These are phyloP conservation scores for Martes martes DNA, from an alignment of 2,113 vertebrate species.

Conservation along the genomic window DNA sequence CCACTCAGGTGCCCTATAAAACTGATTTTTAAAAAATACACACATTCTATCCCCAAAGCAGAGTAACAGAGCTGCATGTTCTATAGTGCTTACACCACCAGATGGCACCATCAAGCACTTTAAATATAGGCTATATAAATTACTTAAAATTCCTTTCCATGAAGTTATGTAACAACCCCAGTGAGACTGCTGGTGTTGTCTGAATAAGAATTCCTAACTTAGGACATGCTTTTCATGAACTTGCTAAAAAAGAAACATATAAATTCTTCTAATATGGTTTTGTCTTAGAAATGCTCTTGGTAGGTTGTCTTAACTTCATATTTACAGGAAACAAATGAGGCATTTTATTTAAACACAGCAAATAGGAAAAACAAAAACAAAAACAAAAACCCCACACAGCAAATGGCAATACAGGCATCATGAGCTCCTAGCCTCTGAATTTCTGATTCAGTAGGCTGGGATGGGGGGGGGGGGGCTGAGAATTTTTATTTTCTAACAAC, in stretches of 20 bases:
- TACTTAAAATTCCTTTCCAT: background rate
- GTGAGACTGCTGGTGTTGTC: background rate
- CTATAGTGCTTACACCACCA: conserved; percentile 27
- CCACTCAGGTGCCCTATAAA: too few species aligned
- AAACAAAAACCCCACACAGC: background rate
- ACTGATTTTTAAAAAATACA: background rate
- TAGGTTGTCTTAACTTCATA: background rate
- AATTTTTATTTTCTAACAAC: background rate
- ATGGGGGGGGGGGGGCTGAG: background rate
- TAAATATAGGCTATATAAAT: background rate
- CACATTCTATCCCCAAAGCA: background rate
- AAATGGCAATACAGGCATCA: background rate
- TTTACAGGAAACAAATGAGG: background rate
- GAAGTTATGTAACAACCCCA: conserved; percentile 13
- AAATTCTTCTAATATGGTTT: background rate
- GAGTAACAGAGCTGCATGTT: background rate
- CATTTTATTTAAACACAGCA: conserved; percentile 3
- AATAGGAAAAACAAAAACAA: background rate
- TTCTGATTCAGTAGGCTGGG: background rate
- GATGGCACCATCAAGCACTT: conserved; percentile 70
- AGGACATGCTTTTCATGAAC: background rate
- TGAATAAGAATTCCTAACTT: background rate
- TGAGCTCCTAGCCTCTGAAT: background rate
- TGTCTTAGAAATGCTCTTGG: conserved; percentile 29
- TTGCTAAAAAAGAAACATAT: background rate